Evolutionary conservation across 1,140 invertebrate species (phyloP).

Genomic region (Halesus radiatus): DNA sequence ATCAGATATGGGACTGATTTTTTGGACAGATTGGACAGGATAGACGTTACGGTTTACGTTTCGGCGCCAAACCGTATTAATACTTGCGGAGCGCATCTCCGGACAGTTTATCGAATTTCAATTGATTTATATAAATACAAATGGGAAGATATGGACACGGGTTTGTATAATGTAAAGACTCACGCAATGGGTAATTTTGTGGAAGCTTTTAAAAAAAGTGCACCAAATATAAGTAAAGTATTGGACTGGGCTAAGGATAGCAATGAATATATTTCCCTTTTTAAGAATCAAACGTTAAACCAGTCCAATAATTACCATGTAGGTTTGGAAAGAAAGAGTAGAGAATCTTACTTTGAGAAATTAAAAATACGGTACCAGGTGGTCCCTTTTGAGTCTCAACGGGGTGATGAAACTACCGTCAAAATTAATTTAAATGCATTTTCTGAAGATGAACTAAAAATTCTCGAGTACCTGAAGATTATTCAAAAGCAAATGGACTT

Average conservation of each 20-base stretch:
- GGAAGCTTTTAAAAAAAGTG: not conserved
- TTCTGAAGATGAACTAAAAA: no score
- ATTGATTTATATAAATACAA: not conserved
- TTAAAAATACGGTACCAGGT: no score
- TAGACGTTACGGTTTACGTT: no score
- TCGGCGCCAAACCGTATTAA: no score
- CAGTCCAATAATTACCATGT: not conserved
- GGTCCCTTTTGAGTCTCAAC: no score
- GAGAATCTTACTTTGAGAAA: no score
- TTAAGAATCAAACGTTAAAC: not conserved
- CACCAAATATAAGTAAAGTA: not conserved
- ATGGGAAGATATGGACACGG: not conserved
- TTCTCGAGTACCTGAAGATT: no score
- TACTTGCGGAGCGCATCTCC: no score
- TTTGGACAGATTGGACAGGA: no score
- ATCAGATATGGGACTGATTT: not conserved
- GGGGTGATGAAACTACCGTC: no score
- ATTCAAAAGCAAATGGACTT: no score
- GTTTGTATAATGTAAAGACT: not conserved
- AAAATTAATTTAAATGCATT: no score
- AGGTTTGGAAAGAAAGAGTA: not conserved
- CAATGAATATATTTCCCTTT: not conserved
- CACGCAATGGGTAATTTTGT: not conserved
- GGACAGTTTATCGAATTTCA: not conserved
- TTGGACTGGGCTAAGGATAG: not conserved